Evolutionary conservation across 2,888 invertebrate genomes (phyloP).

Genomic region (Torymus tubicola): DNA sequence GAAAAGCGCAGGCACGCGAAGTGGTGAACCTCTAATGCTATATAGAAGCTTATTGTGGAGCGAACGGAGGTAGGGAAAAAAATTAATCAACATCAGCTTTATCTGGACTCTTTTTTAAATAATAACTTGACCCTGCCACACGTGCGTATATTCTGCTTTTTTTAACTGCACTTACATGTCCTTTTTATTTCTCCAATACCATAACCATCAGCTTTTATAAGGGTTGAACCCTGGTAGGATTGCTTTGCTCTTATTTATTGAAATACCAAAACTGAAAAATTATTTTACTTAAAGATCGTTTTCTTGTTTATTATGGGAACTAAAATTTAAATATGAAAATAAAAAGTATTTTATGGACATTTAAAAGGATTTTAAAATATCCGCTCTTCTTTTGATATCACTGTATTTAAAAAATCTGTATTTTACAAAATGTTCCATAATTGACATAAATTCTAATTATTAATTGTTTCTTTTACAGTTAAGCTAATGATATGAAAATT

Average conservation of each 20-base stretch:
- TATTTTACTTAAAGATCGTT: neutral
- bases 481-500: no score
- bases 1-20: no score
- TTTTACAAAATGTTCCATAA: no score
- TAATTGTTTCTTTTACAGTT: no score
- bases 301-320: neutral
- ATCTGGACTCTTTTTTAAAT: no score
- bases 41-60: no score
- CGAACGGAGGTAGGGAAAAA: neutral
- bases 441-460: no score
- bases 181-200: neutral
- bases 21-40: no score
- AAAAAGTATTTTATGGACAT: conserved; percentile 4
- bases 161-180: neutral
- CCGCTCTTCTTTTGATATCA: no score
- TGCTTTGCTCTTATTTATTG: neutral
- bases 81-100: no score
- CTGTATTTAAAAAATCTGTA: no score
- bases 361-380: neutral
- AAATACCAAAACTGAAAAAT: neutral
- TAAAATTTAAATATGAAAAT: neutral
- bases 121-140: conserved; percentile 17
- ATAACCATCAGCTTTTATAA: conserved; percentile 19
- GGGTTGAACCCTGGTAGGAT: neutral
- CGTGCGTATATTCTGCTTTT: neutral